Percentiles rank a stretch among this genome's conserved stretches.
phyloP scores from a whole-genome alignment of 2,113 vertebrate genomes.

The Calidris pygmaea region DNA sequence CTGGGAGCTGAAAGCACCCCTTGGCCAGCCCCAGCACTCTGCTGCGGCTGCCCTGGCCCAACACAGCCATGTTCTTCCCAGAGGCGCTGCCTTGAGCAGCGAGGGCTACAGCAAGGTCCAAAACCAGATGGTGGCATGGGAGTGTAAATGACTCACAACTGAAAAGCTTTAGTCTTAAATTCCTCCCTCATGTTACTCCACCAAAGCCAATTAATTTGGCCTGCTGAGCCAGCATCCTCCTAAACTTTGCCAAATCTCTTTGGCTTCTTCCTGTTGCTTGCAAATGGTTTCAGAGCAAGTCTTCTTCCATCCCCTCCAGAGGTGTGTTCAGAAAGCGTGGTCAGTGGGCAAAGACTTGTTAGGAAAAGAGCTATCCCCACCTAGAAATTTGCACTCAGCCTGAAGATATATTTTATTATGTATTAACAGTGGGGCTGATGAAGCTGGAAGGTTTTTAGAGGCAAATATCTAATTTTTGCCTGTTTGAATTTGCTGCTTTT shows the following conservation, averaged over 20 bases:
- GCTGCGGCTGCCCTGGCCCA: background rate
- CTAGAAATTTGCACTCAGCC: background rate
- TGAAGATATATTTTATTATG: background rate
- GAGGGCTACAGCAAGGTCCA: background rate
- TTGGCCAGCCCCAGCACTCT: background rate
- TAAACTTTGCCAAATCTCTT: background rate
- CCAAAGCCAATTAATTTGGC: constrained; percentile 14
- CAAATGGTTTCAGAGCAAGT: background rate
- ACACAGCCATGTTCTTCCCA: background rate
- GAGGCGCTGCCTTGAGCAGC: background rate
- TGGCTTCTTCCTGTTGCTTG: background rate
- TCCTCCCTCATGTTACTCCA: constrained; percentile 33
- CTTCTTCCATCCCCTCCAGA: background rate
- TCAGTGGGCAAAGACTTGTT: background rate
- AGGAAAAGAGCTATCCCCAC: background rate
- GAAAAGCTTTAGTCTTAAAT: constrained; percentile 28
- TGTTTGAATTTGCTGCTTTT: background rate
- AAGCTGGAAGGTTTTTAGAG: background rate
- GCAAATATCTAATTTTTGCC: background rate
- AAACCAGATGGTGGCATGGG: constrained; percentile 36
- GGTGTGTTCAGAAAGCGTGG: background rate
- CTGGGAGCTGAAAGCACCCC: background rate
- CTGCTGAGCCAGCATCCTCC: background rate
- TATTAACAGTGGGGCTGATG: background rate
- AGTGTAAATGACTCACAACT: background rate